Evolutionary conservation across 2,113 vertebrate genomes (phyloP).

Genomic region (Struthio camelus): DNA sequence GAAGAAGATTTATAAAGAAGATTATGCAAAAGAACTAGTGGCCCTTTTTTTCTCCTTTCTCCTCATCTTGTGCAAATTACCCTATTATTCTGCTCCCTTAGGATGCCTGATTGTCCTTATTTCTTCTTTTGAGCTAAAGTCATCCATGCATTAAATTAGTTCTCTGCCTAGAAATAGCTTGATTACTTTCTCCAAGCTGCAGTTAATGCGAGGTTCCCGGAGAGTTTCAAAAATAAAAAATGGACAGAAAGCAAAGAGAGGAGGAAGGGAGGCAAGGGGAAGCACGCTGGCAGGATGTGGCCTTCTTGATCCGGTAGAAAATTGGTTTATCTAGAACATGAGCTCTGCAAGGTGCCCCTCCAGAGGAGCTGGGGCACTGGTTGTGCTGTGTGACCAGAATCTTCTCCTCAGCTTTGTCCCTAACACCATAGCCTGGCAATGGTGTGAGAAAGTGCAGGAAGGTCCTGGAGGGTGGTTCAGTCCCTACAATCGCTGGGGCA

Average conservation of each 20-base stretch:
- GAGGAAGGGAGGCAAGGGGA: background rate
- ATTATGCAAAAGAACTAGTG: conserved; percentile 69
- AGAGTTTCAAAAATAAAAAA: conserved; percentile 48
- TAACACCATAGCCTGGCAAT: background rate
- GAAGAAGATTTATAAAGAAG: conserved; percentile 59
- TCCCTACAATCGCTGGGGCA: background rate
- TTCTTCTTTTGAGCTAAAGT: conserved; percentile 85
- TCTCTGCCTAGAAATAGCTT: conserved; percentile 81
- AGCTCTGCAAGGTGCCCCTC: background rate
- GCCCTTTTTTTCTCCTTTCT: conserved; percentile 58
- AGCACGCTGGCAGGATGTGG: background rate
- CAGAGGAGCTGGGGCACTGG: too few species aligned
- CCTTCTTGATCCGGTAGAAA: background rate
- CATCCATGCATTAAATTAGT: conserved; percentile 88
- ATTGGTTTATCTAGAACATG: accelerated
- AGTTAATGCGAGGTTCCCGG: conserved; percentile 39
- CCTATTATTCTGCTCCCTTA: conserved; percentile 80
- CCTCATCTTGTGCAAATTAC: conserved; percentile 78
- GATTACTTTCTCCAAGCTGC: conserved; percentile 74
- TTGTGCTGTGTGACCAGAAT: background rate
- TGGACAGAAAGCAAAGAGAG: background rate
- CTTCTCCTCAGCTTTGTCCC: background rate
- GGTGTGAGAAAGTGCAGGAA: background rate
- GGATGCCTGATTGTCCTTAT: conserved; percentile 78
- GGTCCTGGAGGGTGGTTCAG: background rate